Percentiles rank a stretch among this genome's conserved stretches.
Conservation (phyloP, 2,797 vertebrate genomes). For the Mionectes olivaceus region DNA sequence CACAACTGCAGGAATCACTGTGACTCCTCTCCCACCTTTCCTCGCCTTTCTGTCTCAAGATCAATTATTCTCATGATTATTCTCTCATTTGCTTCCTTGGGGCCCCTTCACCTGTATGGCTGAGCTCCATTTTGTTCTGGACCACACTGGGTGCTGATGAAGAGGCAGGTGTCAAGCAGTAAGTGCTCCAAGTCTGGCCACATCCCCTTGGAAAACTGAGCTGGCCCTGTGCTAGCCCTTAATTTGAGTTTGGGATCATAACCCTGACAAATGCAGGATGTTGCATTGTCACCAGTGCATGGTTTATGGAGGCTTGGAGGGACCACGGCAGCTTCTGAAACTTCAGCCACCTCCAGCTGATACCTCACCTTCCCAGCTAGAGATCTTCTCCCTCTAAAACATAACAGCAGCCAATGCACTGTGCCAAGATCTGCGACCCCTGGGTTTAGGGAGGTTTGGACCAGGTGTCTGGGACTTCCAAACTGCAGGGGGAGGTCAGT, state of each 20-base stretch:
- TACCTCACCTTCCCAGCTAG: not conserved
- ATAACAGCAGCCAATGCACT: not conserved
- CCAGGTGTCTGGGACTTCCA: not conserved
- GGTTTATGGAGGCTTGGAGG: not conserved
- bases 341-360: not conserved
- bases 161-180: not conserved
- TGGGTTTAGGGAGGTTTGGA: not conserved
- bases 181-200: not conserved
- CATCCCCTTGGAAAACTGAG: not conserved
- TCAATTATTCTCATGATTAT: not conserved
- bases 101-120: not conserved
- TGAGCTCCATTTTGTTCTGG: not conserved
- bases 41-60: not conserved
- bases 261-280: not conserved
- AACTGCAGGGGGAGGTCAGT: not conserved
- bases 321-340: not conserved
- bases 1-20: not conserved
- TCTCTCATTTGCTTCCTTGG: not conserved
- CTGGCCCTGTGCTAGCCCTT: not conserved
- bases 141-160: rapidly evolving
- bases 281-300: not conserved
- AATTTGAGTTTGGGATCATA: not conserved
- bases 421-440: not conserved
- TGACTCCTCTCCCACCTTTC: not conserved
- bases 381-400: not conserved